Percentiles rank a stretch among this genome's conserved stretches.
Conservation (phyloP, 1,140 invertebrate genomes). For the Drusus annulatus region DNA sequence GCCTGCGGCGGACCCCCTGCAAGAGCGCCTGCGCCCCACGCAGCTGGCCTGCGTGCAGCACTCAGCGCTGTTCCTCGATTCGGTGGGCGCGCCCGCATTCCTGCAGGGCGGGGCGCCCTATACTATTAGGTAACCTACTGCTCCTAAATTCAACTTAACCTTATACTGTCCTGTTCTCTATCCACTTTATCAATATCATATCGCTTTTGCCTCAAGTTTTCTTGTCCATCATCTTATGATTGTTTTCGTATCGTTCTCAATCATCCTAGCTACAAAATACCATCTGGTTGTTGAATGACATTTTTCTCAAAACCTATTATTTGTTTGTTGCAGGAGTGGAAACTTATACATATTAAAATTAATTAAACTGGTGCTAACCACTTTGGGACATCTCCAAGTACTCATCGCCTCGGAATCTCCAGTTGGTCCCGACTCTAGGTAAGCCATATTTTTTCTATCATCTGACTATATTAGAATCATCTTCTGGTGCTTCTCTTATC, state of each 20-base stretch:
- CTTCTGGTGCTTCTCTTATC: no score
- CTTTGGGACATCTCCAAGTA: conserved; percentile 84
- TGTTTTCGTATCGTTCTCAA: no score
- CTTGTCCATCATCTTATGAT: no score
- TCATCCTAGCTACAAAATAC: no score
- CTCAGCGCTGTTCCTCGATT: conserved; percentile 67
- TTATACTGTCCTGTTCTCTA: no score
- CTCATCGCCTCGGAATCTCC: conserved; percentile 74
- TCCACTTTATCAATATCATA: no score
- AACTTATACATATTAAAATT: conserved; percentile 91
- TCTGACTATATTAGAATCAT: no score
- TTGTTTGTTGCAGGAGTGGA: conserved; percentile 74
- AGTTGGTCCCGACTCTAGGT: conserved; percentile 32
- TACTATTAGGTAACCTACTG: conserved; percentile 63
- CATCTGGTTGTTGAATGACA: no score
- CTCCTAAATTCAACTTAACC: no score
- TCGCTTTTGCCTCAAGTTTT: no score
- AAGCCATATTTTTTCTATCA: not conserved
- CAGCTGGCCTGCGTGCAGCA: conserved; percentile 92
- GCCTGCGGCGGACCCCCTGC: conserved; percentile 88
- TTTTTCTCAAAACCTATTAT: no score
- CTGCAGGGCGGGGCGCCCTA: conserved; percentile 66
- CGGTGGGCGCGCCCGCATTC: conserved; percentile 67
- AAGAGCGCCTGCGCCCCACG: conserved; percentile 88
- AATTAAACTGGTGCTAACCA: conserved; percentile 90